Evolutionary conservation across 2,888 invertebrate genomes (phyloP), one percentile per base, ranked within the genome.

Genomic region (Drosophila formosana): DNA sequence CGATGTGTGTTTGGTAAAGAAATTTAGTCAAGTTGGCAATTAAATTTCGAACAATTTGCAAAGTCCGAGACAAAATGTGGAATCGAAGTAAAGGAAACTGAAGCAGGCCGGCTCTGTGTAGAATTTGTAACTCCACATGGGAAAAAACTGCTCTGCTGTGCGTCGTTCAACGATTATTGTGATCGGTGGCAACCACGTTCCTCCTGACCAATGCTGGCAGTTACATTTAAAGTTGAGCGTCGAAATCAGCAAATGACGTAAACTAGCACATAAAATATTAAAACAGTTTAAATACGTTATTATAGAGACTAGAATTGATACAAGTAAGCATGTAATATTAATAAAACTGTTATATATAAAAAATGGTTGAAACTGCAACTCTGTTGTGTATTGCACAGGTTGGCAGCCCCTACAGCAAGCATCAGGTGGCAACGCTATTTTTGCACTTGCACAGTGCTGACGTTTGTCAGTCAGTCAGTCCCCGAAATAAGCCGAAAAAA

Each of bases 381-480:
- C 66, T 69, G 57, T 43, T 6, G 5, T 0, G 13, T 11, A 23
- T 50, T 8, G 2, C 6, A 6, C 32, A 53, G 13, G 72, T 73
- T 75, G 69, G 73, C 75, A 75, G 69, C 41, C 11, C 46, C n/a
- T 11, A n/a, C n/a, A 37, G 11, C 3, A n/a, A 4, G 11, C n/a
- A 23, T n/a, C 3, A 52, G 25, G 58, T 75, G 75, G 75, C 75
- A 75, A 60, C 69, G 25, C 62, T 52, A 66, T 25, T 75, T 79
- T 68, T 67, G 46, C 80, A 69, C 61, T 55, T 66, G 62, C 66
- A 70, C 55, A 75, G 75, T 82, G 82, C 82, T 82, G 82, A 82
- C 82, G 82, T 82, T 83, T 82, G 69, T 75, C 72, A 75, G 65
- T 65, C 55, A 56, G 37, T n/a, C 37, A 37, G 37, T n/a, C 30